Conservation (phyloP, 2,797 vertebrate species). For the Sebastes flavidus region DNA sequence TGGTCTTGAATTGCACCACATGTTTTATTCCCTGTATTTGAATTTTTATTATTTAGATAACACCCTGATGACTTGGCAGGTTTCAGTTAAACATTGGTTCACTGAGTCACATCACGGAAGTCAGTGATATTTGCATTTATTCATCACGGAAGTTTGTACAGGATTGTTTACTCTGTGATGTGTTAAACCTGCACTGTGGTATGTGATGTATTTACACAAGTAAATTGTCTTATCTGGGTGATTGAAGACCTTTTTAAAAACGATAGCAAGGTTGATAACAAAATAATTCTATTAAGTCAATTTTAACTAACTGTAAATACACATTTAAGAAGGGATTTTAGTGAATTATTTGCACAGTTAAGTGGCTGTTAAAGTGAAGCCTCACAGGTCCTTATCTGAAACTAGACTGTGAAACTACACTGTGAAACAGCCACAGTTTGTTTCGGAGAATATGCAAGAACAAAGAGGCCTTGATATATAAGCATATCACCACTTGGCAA, state of each 20-base stretch:
- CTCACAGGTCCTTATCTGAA: neutral
- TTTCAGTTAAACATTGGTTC: constrained; percentile 7
- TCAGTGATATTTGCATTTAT: constrained; percentile 15
- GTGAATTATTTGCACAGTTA: neutral
- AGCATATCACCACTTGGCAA: neutral
- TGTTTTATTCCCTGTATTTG: constrained; percentile 20
- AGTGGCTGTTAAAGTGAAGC: neutral
- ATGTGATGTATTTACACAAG: constrained; percentile 13
- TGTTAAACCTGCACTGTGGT: neutral
- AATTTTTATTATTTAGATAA: constrained; percentile 12
- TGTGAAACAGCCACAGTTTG: neutral
- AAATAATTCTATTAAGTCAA: neutral
- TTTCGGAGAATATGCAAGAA: neutral
- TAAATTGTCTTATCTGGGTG: neutral
- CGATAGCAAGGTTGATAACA: neutral
- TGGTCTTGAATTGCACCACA: neutral
- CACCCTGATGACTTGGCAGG: neutral
- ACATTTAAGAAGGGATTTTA: neutral
- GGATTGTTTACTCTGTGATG: constrained; percentile 33
- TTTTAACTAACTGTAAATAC: neutral
- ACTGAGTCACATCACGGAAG: constrained; percentile 13
- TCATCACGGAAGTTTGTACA: constrained; percentile 16
- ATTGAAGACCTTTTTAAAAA: neutral
- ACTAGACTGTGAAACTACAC: neutral
- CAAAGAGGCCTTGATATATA: neutral